phyloP scores from a whole-genome alignment of 2,888 invertebrate species.

The Chrysolina haemoptera region DNA sequence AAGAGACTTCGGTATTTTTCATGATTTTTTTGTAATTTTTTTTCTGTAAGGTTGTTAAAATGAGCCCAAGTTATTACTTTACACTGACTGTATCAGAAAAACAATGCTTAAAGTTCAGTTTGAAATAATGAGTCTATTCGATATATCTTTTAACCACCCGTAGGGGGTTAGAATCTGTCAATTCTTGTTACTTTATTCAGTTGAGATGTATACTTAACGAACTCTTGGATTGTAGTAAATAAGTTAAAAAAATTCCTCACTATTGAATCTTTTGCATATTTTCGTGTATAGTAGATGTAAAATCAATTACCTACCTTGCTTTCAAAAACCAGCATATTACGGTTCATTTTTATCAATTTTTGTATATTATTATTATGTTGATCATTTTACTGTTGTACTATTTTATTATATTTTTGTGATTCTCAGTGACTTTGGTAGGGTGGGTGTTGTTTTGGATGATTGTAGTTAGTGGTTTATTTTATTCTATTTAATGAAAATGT shows the following conservation, averaged over 20 bases:
- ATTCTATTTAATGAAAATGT: conserved; percentile 18
- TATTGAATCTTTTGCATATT: conserved; percentile 10
- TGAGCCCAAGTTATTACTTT: conserved; percentile 33
- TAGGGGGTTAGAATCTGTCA: background rate
- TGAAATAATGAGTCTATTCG: background rate
- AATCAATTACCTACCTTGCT: conserved; percentile 14
- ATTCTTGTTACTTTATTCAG: too few relatives aligned
- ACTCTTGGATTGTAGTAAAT: background rate
- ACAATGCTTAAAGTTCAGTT: conserved; percentile 7
- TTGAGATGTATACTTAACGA: background rate
- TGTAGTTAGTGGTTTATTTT: conserved; percentile 44
- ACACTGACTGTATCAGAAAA: conserved; percentile 16
- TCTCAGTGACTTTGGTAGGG: conserved; percentile 69
- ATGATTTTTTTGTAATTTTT: background rate
- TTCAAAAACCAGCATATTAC: conserved; percentile 3
- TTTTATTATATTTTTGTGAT: conserved; percentile 46
- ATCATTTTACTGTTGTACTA: conserved; percentile 40
- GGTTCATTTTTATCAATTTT: conserved; percentile 28
- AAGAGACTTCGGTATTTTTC: background rate
- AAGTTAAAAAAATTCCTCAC: background rate
- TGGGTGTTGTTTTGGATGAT: conserved; percentile 61
- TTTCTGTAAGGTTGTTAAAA: conserved; percentile 37
- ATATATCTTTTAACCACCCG: background rate
- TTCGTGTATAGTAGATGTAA: conserved; percentile 13
- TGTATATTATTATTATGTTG: conserved; percentile 48